phyloP scores from a whole-genome alignment of 2,113 vertebrate species.

The Riparia riparia region DNA sequence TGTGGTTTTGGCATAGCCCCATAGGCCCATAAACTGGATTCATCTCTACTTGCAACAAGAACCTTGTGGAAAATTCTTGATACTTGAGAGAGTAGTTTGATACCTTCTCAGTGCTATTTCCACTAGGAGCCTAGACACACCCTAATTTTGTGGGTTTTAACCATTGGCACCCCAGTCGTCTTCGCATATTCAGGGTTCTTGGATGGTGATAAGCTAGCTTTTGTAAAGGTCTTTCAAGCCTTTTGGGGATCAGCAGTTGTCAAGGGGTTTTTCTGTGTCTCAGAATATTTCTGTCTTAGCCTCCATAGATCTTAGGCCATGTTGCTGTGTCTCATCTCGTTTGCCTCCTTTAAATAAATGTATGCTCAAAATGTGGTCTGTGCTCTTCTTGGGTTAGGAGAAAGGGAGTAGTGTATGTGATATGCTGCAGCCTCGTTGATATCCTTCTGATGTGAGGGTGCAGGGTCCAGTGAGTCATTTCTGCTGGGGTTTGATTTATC shows the following conservation, averaged over 20 bases:
- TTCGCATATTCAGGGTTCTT: fast-evolving
- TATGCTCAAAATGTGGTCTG: not conserved
- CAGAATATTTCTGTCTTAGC: not conserved
- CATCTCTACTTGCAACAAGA: not conserved
- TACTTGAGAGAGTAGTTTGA: not conserved
- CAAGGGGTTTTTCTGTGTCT: not conserved
- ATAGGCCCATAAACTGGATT: not conserved
- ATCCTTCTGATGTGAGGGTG: not conserved
- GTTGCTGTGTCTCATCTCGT: not conserved
- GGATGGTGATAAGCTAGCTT: not conserved
- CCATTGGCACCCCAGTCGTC: not conserved
- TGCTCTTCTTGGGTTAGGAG: not conserved
- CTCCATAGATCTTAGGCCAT: not conserved
- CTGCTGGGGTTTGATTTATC: not conserved
- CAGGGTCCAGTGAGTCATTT: not conserved
- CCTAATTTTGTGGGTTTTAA: not conserved
- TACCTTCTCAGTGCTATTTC: not conserved
- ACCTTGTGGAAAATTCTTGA: not conserved
- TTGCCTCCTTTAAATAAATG: not conserved
- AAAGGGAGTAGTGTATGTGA: not conserved
- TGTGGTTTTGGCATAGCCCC: not conserved
- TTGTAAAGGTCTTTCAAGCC: not conserved
- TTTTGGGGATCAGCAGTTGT: not conserved
- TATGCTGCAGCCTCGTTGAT: not conserved
- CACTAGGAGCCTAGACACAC: not conserved